Percentiles rank a stretch among this genome's conserved stretches.
phyloP scores from a whole-genome alignment of 2,113 vertebrate genomes.

The Ammodytes marinus region DNA sequence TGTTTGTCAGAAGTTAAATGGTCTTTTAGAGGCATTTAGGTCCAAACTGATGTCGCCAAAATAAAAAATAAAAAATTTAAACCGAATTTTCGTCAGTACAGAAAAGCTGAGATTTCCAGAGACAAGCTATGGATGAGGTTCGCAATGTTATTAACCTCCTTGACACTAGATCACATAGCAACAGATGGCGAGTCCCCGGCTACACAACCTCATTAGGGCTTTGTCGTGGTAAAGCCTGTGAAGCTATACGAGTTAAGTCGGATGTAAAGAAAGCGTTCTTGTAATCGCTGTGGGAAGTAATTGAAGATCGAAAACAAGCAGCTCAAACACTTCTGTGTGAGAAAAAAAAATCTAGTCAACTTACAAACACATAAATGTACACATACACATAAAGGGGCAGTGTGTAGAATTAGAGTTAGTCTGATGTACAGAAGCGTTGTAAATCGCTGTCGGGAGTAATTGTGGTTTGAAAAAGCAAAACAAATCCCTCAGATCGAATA shows the following conservation, averaged over 20 bases:
- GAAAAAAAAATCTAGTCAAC: too few relatives aligned
- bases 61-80: not conserved
- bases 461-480: conserved; percentile 6
- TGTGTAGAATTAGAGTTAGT: too few relatives aligned
- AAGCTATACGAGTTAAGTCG: not conserved
- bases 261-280: conserved; percentile 10
- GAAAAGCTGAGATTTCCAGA: not conserved
- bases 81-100: not conserved
- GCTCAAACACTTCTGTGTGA: too few relatives aligned
- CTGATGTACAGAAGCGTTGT: conserved; percentile 34
- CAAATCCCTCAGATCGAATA: conserved; percentile 37
- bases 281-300: conserved; percentile 47
- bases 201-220: conserved; percentile 33
- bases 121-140: conserved; percentile 2
- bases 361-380: too few relatives aligned
- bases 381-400: too few relatives aligned
- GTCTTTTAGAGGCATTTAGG: conserved; percentile 9
- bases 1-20: not conserved
- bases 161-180: conserved; percentile 3
- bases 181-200: conserved; percentile 34
- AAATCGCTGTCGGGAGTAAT: conserved; percentile 44
- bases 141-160: conserved; percentile 32
- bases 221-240: not conserved
- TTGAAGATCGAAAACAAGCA: not conserved
- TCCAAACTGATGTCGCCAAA: not conserved